Base-by-base conservation (phyloP, 2,888 invertebrate species). In the Dolomedes plantarius region DNA sequence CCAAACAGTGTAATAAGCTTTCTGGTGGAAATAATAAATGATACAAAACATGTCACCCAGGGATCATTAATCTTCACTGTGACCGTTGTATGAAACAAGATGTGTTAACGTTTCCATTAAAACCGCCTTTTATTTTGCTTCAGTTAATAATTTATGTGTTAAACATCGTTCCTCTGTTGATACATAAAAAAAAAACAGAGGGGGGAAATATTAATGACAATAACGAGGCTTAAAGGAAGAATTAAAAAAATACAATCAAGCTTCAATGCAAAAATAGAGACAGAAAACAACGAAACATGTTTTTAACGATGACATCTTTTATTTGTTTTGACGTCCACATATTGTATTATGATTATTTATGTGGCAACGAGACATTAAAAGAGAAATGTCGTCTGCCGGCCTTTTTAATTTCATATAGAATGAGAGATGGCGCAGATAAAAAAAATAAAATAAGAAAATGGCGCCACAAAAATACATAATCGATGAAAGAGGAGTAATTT, bases 291-390 rank as follows among this genome's bases (percentile, higher is more conserved):
- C 69, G 72, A 69, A 64, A 76, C 76, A 85, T 67, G 78, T 77
- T 78, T 85, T 85, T 85, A 85, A 85, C 68, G 85, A 85, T 78
- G 85, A 78, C 85, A 78, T 85, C 77, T 78, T 85, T 85, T 85
- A 85, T 78, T 85, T 85, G 78, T 85, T 85, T 85, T 85, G 85
- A 78, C 85, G 68, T 73, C n/a, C 85, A 74, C 85, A 85, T 85
- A 85, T 85, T 85, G 85, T 85, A 78, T 85, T 85, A 85, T 85
- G 85, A 85, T 85, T 85, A 85, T 85, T 85, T 85, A 85, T 85
- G 77, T 85, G 73, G 78, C 78, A 78, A 67, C 67, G 62, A 72
- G 67, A 83, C 78, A 78, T 85, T 85, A 85, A 56, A 65, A 77
- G 83, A 67, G 50, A 77, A 75, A 80, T 80, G 80, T 80, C 67